A percentile compares a stretch with the other conserved stretches of the same genome.
Conservation (phyloP, 2,113 vertebrate species). For the Benthochromis sp. region DNA sequence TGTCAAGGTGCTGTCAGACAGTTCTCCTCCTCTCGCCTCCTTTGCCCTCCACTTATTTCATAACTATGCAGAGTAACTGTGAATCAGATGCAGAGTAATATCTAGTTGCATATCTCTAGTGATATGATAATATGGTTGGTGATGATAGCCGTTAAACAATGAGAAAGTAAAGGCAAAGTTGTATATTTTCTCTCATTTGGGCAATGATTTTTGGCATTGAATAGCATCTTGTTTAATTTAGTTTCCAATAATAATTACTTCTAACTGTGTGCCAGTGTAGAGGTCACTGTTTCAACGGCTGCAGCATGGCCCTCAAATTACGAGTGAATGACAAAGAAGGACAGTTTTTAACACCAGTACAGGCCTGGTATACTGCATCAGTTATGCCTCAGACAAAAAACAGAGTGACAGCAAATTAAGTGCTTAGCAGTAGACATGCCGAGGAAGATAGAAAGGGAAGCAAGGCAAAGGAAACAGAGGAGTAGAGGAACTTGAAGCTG, state of each 20-base stretch:
- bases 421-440: slow-evolving; percentile 18
- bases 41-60: slow-evolving; percentile 23
- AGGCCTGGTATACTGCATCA: background rate
- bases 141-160: background rate
- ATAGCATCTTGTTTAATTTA: background rate
- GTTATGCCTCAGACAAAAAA: slow-evolving; percentile 17
- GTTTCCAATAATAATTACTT: background rate
- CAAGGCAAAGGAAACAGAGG: background rate
- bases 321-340: background rate
- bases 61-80: background rate
- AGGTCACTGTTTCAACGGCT: background rate
- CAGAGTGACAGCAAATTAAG: slow-evolving; percentile 49
- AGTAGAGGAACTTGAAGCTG: slow-evolving; percentile 54
- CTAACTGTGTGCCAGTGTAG: background rate
- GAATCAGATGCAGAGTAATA: background rate
- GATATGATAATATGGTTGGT: background rate
- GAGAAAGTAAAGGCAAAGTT: background rate
- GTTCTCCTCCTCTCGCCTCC: slow-evolving; percentile 21
- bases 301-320: background rate
- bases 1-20: slow-evolving; percentile 53
- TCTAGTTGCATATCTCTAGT: background rate
- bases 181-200: background rate
- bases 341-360: slow-evolving; percentile 7
- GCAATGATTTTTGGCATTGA: background rate
- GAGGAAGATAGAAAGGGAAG: background rate